Conservation (phyloP, 1,140 invertebrate species). For the Proctacanthus coquilletti region DNA sequence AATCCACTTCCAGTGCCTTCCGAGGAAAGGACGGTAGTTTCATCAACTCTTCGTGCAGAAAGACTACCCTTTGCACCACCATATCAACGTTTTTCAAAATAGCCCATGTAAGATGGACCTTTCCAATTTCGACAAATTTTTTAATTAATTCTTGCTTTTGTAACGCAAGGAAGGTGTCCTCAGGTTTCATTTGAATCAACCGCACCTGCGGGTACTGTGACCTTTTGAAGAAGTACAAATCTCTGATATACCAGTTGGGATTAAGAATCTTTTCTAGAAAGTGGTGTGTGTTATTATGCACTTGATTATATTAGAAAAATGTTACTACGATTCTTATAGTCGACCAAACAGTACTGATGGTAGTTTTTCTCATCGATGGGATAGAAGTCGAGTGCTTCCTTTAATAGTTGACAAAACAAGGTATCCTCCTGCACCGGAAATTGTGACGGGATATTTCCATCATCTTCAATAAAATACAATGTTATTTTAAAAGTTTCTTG, state of each 20-base stretch:
- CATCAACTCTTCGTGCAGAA: conserved; percentile 97
- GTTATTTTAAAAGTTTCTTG: not conserved
- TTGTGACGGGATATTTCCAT: conserved; percentile 91
- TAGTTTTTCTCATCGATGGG: conserved; percentile 83
- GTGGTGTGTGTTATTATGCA: not conserved
- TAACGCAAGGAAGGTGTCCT: conserved; percentile 78
- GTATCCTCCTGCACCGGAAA: conserved; percentile 99
- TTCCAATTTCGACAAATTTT: conserved; percentile 96
- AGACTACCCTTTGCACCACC: conserved; percentile 92
- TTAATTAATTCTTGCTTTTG: conserved; percentile 84
- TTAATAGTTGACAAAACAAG: conserved; percentile 88
- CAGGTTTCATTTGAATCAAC: conserved; percentile 84
- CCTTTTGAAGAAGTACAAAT: conserved; percentile 98
- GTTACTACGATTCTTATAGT: conserved; percentile 87
- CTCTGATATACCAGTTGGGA: conserved; percentile 82
- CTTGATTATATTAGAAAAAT: too few species aligned
- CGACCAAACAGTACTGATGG: conserved; percentile 85
- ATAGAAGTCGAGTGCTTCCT: conserved; percentile 95
- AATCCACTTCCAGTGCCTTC: conserved; percentile 92
- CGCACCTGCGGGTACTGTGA: conserved; percentile 95
- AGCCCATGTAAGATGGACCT: conserved; percentile 77
- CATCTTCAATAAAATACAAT: conserved; percentile 42
- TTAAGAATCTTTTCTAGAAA: conserved; percentile 37
- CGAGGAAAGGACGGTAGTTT: conserved; percentile 96
- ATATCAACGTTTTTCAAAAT: conserved; percentile 82